These are phyloP conservation scores for Pleuronectes platessa DNA, from an alignment of 2,113 vertebrate species.

Conservation along the genomic window DNA sequence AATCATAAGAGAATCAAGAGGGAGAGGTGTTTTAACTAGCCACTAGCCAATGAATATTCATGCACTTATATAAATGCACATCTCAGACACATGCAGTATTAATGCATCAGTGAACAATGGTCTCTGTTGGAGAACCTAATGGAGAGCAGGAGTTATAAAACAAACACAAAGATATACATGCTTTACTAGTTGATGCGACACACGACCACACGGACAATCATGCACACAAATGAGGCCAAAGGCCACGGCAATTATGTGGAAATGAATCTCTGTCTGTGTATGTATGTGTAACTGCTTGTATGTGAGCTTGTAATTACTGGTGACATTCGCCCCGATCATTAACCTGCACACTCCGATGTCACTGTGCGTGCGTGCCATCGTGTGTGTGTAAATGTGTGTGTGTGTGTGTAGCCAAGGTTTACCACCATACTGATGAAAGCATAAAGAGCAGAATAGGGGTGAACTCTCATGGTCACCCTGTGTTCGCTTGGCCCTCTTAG, in stretches of 20 bases:
- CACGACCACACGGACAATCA: background rate
- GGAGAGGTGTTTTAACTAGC: background rate
- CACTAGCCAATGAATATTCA: background rate
- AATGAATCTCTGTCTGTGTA: conserved; percentile 33
- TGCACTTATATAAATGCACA: conserved; percentile 1
- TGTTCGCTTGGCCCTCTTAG: conserved; percentile 38
- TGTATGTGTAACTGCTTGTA: conserved; percentile 20
- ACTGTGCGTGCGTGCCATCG: background rate
- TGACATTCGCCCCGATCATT: conserved; percentile 38
- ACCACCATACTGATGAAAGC: conserved; percentile 39
- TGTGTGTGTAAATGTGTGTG: conserved; percentile 8
- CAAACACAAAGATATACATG: background rate
- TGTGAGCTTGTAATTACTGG: conserved; percentile 25
- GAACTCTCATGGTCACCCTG: conserved; percentile 37
- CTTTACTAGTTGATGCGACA: conserved; percentile 6
- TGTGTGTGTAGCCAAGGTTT: conserved; percentile 7
- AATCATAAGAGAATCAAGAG: background rate
- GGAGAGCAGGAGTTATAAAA: background rate
- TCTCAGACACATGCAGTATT: background rate
- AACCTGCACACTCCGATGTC: conserved; percentile 41
- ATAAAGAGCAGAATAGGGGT: conserved; percentile 38
- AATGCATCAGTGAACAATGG: conserved; percentile 24
- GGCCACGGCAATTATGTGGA: conserved; percentile 20
- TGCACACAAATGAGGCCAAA: conserved; percentile 22
- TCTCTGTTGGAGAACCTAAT: background rate